Percentiles rank a stretch among this genome's conserved stretches.
phyloP scores from a whole-genome alignment of 2,888 invertebrate species.

The Eilema depressum region DNA sequence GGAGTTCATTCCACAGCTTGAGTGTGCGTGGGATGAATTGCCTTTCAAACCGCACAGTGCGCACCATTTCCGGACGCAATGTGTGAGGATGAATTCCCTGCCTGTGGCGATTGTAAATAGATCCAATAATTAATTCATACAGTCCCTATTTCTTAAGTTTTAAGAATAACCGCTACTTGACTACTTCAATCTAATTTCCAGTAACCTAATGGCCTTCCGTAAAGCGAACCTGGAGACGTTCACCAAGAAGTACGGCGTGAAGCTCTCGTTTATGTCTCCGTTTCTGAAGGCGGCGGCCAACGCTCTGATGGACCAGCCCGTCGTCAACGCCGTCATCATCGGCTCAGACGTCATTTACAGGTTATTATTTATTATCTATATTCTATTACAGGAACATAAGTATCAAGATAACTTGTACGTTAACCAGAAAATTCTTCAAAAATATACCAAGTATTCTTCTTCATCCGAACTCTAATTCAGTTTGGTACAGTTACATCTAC shows the following conservation, averaged over 20 bases:
- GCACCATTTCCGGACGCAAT: too few relatives aligned
- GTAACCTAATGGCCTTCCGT: slow-evolving; percentile 96
- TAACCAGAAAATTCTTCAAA: too few relatives aligned
- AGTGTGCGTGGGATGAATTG: too few relatives aligned
- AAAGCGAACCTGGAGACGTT: slow-evolving; percentile 96
- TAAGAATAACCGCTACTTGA: neutral
- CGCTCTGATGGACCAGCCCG: slow-evolving; percentile 98
- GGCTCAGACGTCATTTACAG: slow-evolving; percentile 91
- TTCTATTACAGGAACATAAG: neutral
- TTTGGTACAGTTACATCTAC: too few relatives aligned
- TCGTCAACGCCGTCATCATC: slow-evolving; percentile 98
- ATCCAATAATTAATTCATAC: too few relatives aligned
- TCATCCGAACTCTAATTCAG: too few relatives aligned
- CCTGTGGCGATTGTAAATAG: too few relatives aligned
- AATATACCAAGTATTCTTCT: too few relatives aligned
- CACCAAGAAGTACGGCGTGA: slow-evolving; percentile 96
- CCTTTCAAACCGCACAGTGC: too few relatives aligned
- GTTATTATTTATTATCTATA: slow-evolving; percentile 43
- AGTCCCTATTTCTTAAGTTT: neutral
- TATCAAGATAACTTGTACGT: too few relatives aligned
- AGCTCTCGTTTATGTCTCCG: slow-evolving; percentile 99
- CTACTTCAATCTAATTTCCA: slow-evolving; percentile 42
- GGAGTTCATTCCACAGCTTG: too few relatives aligned
- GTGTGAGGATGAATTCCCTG: too few relatives aligned
- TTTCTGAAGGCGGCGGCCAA: slow-evolving; percentile 98